Conservation (phyloP, 2,888 invertebrate genomes). For the Phalera bucephala region DNA sequence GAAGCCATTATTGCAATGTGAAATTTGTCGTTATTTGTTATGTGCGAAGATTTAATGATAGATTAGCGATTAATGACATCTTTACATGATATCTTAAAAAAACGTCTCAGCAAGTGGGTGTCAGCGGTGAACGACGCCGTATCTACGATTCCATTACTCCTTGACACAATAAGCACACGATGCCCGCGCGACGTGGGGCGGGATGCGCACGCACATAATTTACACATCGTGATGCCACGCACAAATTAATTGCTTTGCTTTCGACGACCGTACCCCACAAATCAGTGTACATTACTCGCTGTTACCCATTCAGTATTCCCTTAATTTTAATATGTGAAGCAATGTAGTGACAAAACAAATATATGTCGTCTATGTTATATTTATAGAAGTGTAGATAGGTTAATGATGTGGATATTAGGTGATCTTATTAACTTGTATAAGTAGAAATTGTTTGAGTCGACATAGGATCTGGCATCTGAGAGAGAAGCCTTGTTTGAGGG, state of each 20-base stretch:
- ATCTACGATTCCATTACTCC: too few species aligned
- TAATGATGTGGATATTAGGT: constrained; percentile 49
- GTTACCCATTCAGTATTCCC: not conserved
- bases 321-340: not conserved
- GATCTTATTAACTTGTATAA: constrained; percentile 55
- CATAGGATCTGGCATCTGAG: too few species aligned
- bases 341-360: not conserved
- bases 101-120: too few species aligned
- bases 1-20: too few species aligned
- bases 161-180: constrained; percentile 30
- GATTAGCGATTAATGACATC: too few species aligned
- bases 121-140: too few species aligned
- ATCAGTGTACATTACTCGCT: constrained; percentile 23
- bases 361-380: not conserved
- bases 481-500: too few species aligned
- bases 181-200: constrained; percentile 47
- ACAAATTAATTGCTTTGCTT: constrained; percentile 37
- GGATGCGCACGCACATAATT: constrained; percentile 52
- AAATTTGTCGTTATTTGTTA: too few species aligned
- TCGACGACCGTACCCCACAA: constrained; percentile 22
- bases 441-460: too few species aligned
- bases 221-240: constrained; percentile 45
- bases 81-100: too few species aligned
- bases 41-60: too few species aligned
- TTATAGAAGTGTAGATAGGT: constrained; percentile 47